A percentile compares a stretch with the other conserved stretches of the same genome.
Evolutionary conservation across 2,113 vertebrate genomes (phyloP).

Genomic region (Prinia subflava): DNA sequence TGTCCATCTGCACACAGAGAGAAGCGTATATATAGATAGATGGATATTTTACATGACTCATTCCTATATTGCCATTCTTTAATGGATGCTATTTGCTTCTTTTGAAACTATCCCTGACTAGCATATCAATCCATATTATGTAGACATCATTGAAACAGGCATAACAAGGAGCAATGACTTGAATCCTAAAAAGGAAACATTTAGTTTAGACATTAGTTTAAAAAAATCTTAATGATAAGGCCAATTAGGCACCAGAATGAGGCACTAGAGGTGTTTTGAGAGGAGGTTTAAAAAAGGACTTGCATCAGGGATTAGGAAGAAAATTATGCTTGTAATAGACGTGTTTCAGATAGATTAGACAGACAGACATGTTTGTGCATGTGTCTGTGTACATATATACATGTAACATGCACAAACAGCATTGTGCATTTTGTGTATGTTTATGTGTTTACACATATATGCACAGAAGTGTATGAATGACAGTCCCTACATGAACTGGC

Average conservation of each 20-base stretch:
- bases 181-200: slow-evolving; percentile 57
- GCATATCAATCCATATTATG: slow-evolving; percentile 50
- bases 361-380: not conserved
- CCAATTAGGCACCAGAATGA: slow-evolving; percentile 47
- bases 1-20: not conserved
- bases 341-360: not conserved
- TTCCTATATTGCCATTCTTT: not conserved
- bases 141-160: slow-evolving; percentile 36
- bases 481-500: not conserved
- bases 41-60: not conserved
- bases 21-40: not conserved
- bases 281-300: slow-evolving; percentile 2
- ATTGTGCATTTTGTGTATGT: not conserved
- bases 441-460: not conserved
- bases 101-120: slow-evolving; percentile 27
- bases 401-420: not conserved
- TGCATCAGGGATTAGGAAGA: not conserved
- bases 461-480: not conserved
- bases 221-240: slow-evolving; percentile 50
- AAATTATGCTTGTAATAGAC: not conserved
- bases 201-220: slow-evolving; percentile 49
- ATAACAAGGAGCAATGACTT: slow-evolving; percentile 50
- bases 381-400: fast-evolving
- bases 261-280: slow-evolving; percentile 26
- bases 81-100: slow-evolving; percentile 31